phyloP scores from a whole-genome alignment of 2,888 invertebrate genomes.

The Sphaerophoria taeniata region DNA sequence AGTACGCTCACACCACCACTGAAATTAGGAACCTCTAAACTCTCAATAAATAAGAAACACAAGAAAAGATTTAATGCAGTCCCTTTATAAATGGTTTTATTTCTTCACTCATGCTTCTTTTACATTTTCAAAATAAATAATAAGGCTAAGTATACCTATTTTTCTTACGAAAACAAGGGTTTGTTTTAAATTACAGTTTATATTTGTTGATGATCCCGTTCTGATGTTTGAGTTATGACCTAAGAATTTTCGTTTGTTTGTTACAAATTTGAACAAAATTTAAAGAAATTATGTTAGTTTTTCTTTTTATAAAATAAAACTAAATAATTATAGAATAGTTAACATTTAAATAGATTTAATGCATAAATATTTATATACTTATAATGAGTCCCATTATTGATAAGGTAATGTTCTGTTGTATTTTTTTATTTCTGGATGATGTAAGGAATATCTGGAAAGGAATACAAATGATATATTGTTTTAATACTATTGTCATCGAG shows the following conservation, averaged over 20 bases:
- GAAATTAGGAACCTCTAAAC: no score
- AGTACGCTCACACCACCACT: no score
- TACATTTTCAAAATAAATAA: neutral
- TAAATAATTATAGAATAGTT: slow-evolving; percentile 64
- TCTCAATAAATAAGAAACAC: no score
- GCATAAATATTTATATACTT: slow-evolving; percentile 57
- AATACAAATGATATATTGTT: neutral
- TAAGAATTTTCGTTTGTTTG: slow-evolving; percentile 26
- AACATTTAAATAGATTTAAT: slow-evolving; percentile 69
- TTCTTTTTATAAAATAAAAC: slow-evolving; percentile 47
- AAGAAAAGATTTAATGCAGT: neutral
- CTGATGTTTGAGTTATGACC: neutral
- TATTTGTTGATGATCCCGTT: neutral
- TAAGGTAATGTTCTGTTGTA: slow-evolving; percentile 40
- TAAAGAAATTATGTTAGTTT: slow-evolving; percentile 32
- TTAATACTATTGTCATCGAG: no score
- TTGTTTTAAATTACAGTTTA: neutral
- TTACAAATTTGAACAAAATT: slow-evolving; percentile 30
- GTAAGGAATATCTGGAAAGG: slow-evolving; percentile 39
- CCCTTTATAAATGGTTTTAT: slow-evolving; percentile 14
- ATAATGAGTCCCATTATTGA: slow-evolving; percentile 64
- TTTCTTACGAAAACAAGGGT: neutral
- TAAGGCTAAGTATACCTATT: neutral
- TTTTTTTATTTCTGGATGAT: slow-evolving; percentile 40
- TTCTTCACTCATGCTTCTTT: slow-evolving; percentile 9